These are phyloP conservation scores for Schizotus pectinicornis DNA, from an alignment of 2,888 invertebrate genomes.

Conservation along the genomic window DNA sequence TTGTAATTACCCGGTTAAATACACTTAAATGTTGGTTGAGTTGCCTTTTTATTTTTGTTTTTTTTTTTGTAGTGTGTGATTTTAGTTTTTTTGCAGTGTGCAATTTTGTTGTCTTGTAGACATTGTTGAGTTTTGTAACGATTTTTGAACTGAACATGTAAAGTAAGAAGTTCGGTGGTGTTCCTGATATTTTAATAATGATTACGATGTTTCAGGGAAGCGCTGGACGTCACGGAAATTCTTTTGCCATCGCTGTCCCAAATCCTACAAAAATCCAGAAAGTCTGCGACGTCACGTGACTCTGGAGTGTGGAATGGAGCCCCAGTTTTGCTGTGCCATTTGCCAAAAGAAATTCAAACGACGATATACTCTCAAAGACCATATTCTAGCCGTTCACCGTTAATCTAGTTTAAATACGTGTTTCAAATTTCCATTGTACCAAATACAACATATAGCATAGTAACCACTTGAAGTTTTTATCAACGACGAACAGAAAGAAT, in stretches of 20 bases:
- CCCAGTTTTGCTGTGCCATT: conserved; percentile 29
- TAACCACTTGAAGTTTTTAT: too few relatives aligned
- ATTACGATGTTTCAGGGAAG: conserved; percentile 12
- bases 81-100: background rate
- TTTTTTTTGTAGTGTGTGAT: too few relatives aligned
- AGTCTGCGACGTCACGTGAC: conserved; percentile 36
- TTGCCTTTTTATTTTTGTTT: too few relatives aligned
- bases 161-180: background rate
- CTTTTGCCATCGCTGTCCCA: conserved; percentile 13
- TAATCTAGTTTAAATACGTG: too few relatives aligned
- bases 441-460: too few relatives aligned
- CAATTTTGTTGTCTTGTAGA: background rate
- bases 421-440: too few relatives aligned
- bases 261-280: conserved; percentile 24
- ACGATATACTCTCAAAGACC: conserved; percentile 5
- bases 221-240: conserved; percentile 7
- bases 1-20: background rate
- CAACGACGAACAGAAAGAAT: too few relatives aligned
- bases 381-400: too few relatives aligned
- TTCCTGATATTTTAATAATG: background rate
- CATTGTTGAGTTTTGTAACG: background rate
- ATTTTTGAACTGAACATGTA: background rate
- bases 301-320: conserved; percentile 41
- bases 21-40: background rate
- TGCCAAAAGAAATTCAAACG: conserved; percentile 35